Evolutionary conservation across 2,888 invertebrate genomes (phyloP), one percentile per base, ranked within the genome.

Genomic region (Orchesellides sinensis): DNA sequence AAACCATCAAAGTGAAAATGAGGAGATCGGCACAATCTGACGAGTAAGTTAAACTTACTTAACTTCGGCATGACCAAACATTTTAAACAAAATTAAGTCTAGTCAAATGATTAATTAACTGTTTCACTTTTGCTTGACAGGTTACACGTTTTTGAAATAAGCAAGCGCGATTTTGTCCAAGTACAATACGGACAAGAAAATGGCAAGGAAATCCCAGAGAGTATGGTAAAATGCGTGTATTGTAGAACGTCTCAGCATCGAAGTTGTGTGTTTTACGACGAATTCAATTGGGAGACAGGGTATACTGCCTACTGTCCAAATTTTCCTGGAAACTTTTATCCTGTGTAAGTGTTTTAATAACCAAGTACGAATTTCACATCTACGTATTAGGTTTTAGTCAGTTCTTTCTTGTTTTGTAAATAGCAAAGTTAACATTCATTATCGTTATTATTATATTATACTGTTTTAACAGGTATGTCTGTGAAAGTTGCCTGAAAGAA

Each of bases 381-480:
- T 6, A 6, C 32, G 32, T 10, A 6, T 32, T 5, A 32, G 10
- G 6, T 32, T 6, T 10, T 32, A 6, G 5, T 40, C 40, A 40
- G 10, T 6, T 6, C 32, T 32, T 10, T 8, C n/a, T 40, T 8
- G 10, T n/a, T 14, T 40, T 40, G 6, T 40, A 14, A 3, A 21
- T 17, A 35, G 1, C 21, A 52, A 2, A 2, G 52, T 52, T 17
- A 2, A 8, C n/a, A 8, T 52, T 52, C 52, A 10, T 52, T 8
- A 52, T 17, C 17, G 35, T 8, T 35, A 35, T 12, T 10, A 8
- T 49, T 17, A n/a, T 49, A 5, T 8, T 8, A 4, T n/a, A 49
- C 49, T 49, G 10, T 69, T 6, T 21, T 45, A n/a, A 1, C 21
- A 69, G 69, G 14, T 69, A 69, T 25, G 54, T 69, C 19, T 69